Evolutionary conservation across 2,888 invertebrate genomes (phyloP).

Genomic region (Temnothorax ravouxi): DNA sequence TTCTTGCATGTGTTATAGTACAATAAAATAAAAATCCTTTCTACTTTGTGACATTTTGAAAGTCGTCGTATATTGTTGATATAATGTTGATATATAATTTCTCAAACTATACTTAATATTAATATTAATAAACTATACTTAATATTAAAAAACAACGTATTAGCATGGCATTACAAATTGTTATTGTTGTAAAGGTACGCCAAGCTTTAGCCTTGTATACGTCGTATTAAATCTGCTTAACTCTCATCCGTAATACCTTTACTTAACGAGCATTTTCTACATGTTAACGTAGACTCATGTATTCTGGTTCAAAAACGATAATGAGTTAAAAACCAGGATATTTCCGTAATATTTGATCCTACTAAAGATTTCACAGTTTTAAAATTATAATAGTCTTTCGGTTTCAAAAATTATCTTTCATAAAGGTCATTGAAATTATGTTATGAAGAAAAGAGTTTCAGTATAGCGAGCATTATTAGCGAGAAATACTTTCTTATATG

Average conservation of each 20-base stretch:
- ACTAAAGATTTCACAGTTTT: background rate
- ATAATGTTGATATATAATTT: background rate
- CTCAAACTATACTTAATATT: too few species aligned
- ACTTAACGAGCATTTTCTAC: conserved; percentile 58
- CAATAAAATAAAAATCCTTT: background rate
- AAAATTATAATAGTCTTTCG: too few species aligned
- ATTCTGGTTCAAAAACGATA: conserved; percentile 57
- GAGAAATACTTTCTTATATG: background rate
- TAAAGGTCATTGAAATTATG: conserved; percentile 16
- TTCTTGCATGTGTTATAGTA: background rate
- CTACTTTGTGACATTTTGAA: background rate
- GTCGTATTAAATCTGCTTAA: conserved; percentile 66
- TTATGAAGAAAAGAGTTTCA: background rate
- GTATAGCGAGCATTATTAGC: background rate
- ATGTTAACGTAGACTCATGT: background rate
- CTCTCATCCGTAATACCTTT: conserved; percentile 53
- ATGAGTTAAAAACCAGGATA: background rate
- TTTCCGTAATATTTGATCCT: background rate
- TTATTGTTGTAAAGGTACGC: too few species aligned
- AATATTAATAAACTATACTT: background rate
- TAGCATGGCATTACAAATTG: background rate
- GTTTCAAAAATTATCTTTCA: background rate
- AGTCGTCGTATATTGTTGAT: background rate
- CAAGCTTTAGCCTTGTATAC: background rate
- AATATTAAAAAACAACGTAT: background rate